Evolutionary conservation across 2,113 vertebrate genomes (phyloP), one percentile per base, ranked within the genome.

Genomic region (Megalops atlanticus): DNA sequence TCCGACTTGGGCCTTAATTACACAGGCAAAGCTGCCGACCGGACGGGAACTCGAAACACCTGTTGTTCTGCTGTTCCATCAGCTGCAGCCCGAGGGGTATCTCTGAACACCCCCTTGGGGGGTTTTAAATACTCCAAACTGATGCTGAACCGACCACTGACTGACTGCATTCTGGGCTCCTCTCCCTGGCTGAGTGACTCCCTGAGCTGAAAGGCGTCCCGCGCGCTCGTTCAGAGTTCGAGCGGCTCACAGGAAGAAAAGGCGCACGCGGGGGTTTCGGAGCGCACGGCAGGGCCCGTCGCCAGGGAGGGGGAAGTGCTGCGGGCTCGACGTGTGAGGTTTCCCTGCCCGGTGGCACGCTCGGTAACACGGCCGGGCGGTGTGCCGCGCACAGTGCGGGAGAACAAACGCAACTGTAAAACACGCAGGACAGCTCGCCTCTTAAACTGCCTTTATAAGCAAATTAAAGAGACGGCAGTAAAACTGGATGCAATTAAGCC

Each of bases 271-370:
- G 58, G n/a, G n/a, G n/a, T 27, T 64, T 64, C 11, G 11, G 58
- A 1, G 58, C 8, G 58, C 24, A 7, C 12, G 58, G 27, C 58
- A 64, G 88, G 80, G 81, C 84, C n/a, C 38, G 0, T 78, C n/a
- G n/a, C n/a, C n/a, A n/a, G n/a, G n/a, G n/a, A n/a, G 4, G 78
- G 81, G 75, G 89, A 87, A 89, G 87, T 88, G 87, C 76, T 36
- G 84, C 0, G 14, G 84, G 85, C 78, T 24, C 91, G 0, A 88
- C 89, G 89, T 92, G 91, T 93, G 91, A 87, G 92, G 91, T 76
- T 91, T 82, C 85, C 81, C 82, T 79, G 69, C 64, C 39, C 27
- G 38, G 24, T 7, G 15, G 38, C 21, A 4, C 24, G 27, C 8
- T 2, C 27, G 70, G 43, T 6, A 33, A n/a, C 35, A n/a, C 35